These are phyloP conservation scores for Typhlomys cinereus DNA, from an alignment of 2,113 vertebrate species.

Conservation along the genomic window DNA sequence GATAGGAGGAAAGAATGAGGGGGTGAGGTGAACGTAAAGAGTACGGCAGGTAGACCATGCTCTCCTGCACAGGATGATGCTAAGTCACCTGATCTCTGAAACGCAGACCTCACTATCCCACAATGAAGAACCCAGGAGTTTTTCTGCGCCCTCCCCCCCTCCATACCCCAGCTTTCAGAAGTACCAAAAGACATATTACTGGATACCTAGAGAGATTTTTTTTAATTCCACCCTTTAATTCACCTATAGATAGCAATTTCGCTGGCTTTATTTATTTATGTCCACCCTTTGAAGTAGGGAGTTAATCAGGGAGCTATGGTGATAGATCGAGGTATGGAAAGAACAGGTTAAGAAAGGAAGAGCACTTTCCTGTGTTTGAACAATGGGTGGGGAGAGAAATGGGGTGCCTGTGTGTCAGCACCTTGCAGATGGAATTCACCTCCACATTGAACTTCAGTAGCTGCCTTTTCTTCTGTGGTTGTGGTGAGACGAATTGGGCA, in stretches of 20 bases:
- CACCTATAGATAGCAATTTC: neutral
- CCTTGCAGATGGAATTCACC: neutral
- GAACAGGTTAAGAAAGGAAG: neutral
- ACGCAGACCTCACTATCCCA: neutral
- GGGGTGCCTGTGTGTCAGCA: no score
- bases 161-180: neutral
- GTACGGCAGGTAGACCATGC: rapidly evolving
- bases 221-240: neutral
- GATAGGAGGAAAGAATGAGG: neutral
- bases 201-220: neutral
- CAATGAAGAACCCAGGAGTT: neutral
- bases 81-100: neutral
- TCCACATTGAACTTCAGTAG: neutral
- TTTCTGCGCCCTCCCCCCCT: neutral
- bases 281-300: no score
- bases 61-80: neutral
- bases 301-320: neutral
- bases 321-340: neutral
- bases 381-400: neutral
- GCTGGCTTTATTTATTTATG: neutral
- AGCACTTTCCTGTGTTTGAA: no score
- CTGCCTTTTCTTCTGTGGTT: neutral
- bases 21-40: neutral
- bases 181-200: neutral
- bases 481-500: neutral